Base-by-base conservation (phyloP, 2,113 vertebrate genomes). In the Taurulus bubalis region DNA sequence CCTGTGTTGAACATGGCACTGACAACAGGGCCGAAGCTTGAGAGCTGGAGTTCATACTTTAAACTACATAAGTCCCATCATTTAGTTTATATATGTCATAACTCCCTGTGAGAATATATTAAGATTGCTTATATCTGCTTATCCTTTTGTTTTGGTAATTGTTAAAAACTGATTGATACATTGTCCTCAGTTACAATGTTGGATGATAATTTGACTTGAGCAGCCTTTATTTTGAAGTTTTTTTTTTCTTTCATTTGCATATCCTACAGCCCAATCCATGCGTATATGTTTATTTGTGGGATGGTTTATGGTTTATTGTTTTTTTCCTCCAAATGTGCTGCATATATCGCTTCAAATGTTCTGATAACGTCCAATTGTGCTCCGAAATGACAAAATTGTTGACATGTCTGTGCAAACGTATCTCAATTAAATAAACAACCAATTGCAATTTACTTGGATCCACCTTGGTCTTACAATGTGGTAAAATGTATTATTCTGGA, bases 1-100 rank as follows among this genome's bases (percentile, higher is more conserved):
- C 59, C 32, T 12, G 20, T 76, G 45, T 45, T 56, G n/a, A 74
- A 72, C n/a, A 34, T 22, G 69, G 77, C 14, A 28, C 56, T 36
- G 47, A 32, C 42, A 28, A 18, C 60, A 76, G 22, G 15, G 30
- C 18, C 0, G 1, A 40, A 20, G 40, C 22, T 55, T 14, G 0
- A 59, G 5, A 16, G 28, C 28, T 28, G 16, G 12, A 38, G 16
- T 56, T 56, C 20, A 42, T 62, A 55, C 14, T 20, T 8, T 40
- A 6, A 20, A 6, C 8, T 2, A 26, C 1, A 10, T 6, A 24
- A 51, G 20, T 6, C 28, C 0, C 2, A 45, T 8, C 22, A 38
- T 26, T 26, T 55, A 8, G 28, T 34, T 69, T 69, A 10, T 34
- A 51, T n/a, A 22, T 47, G 1, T 49, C 42, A 69, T 22, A 8